Base-by-base conservation (phyloP, 1,140 invertebrate species). In the Notospermus geniculatus region DNA sequence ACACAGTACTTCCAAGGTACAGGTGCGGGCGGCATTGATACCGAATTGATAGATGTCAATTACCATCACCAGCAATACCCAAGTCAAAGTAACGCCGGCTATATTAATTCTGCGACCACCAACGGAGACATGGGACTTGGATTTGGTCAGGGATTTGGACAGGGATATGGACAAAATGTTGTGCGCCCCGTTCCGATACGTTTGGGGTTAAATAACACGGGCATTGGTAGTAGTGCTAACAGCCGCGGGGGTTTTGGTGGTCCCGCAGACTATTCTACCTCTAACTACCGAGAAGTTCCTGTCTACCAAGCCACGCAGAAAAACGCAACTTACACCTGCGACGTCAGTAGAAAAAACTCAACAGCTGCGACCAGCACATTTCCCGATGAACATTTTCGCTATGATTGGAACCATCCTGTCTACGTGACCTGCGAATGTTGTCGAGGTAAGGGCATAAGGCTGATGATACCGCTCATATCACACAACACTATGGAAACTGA, bases 401-500 rank as follows among this genome's bases (percentile, higher is more conserved):
- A 50, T n/a, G 46, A 50, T 27, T 50, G 46, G 46, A n/a, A 50
- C n/a, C 46, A 50, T 50, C 46, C n/a, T 4, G n/a, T 50, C 9
- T 50, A 5, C n/a, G 46, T 50, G 46, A 5, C 4, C 4, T 50
- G 46, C 25, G 46, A 50, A n/a, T 50, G 46, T 27, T 50, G 46
- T 27, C 4, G n/a, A n/a, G 46, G 46, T 23, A 50, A 50, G n/a
- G 46, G 46, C n/a, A 7, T 7, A 4, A 5, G 46, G n/a, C 46
- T 50, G 25, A 50, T 50, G 46, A n/a, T 50, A 7, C 46, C 46
- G 4, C 46, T 50, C 15, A 15, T 36, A 5, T n/a, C 46, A n/a
- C n/a, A n/a, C n/a, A n/a, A n/a, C n/a, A n/a, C n/a, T n/a, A n/a
- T n/a, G n/a, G 46, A 50, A 23, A 19, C n/a, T 5, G 46, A 50